Conservation (phyloP, 2,888 invertebrate species). For the Hypercompe scribonia region DNA sequence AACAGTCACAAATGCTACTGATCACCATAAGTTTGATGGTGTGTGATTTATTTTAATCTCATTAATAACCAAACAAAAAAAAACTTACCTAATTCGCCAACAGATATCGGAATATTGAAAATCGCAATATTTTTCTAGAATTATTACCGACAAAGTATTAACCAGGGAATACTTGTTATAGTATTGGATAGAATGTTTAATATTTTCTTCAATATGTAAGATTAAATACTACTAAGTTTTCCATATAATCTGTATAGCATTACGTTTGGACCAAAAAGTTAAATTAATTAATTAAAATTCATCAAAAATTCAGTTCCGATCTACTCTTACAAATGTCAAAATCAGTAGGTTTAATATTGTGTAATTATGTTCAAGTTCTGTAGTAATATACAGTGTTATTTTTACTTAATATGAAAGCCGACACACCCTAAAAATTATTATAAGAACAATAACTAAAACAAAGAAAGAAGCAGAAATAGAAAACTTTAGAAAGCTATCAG, state of each 20-base stretch:
- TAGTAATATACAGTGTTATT: too few relatives aligned
- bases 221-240: neutral
- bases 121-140: slow-evolving; percentile 41
- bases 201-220: neutral
- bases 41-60: neutral
- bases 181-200: neutral
- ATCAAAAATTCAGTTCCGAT: too few relatives aligned
- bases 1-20: neutral
- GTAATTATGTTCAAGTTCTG: too few relatives aligned
- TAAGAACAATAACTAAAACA: too few relatives aligned
- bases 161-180: slow-evolving; percentile 15
- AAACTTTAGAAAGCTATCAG: too few relatives aligned
- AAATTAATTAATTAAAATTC: neutral
- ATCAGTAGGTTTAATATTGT: too few relatives aligned
- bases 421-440: too few relatives aligned
- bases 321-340: too few relatives aligned
- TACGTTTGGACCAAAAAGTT: neutral
- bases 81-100: slow-evolving; percentile 12
- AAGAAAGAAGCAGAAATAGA: too few relatives aligned
- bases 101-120: slow-evolving; percentile 7
- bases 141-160: slow-evolving; percentile 19
- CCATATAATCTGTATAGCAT: neutral
- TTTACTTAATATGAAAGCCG: too few relatives aligned
- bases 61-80: slow-evolving; percentile 5
- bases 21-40: neutral